Conservation (phyloP, 2,797 vertebrate genomes). For the Siniperca undulata region DNA sequence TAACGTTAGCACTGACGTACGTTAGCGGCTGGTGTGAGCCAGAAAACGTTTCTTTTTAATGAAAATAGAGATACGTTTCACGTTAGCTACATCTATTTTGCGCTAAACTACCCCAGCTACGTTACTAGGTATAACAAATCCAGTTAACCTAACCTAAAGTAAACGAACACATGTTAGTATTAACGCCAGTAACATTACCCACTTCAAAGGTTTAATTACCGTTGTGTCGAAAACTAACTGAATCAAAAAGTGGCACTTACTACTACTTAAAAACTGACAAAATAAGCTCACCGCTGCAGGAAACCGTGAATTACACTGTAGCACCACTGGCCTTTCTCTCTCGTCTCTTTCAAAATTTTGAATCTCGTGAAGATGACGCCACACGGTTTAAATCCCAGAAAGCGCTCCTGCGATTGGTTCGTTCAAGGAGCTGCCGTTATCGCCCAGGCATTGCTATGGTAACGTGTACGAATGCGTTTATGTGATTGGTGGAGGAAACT, state of each 20-base stretch:
- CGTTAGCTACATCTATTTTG: neutral
- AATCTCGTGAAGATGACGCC: slow-evolving; percentile 47
- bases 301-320: neutral
- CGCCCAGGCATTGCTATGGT: neutral
- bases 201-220: neutral
- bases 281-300: slow-evolving; percentile 12
- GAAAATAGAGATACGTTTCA: neutral
- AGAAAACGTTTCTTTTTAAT: neutral
- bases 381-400: slow-evolving; percentile 72
- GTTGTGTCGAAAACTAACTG: neutral
- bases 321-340: rapidly evolving
- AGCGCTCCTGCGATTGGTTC: slow-evolving; percentile 68
- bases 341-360: slow-evolving; percentile 18
- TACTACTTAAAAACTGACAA: rapidly evolving
- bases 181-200: neutral
- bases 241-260: neutral
- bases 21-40: neutral
- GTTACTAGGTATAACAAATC: neutral
- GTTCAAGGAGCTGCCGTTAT: slow-evolving; percentile 45
- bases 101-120: rapidly evolving
- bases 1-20: neutral
- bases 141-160: neutral
- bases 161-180: neutral
- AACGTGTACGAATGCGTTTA: slow-evolving; percentile 12
- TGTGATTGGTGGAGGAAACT: slow-evolving; percentile 69